Conservation (phyloP, 1,140 invertebrate species). For the Drosophila subobscura region DNA sequence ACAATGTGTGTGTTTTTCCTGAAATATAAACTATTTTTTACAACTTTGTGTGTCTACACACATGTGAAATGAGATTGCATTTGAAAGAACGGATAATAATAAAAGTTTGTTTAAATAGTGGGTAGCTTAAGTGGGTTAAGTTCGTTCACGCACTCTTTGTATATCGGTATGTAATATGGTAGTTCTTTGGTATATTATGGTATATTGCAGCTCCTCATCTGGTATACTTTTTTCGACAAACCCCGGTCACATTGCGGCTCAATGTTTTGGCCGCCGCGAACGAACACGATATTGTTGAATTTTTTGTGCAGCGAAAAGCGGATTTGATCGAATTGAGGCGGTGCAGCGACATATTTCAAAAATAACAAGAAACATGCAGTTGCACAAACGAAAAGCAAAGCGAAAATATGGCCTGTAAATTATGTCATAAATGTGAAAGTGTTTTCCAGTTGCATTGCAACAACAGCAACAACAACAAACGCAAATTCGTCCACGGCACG, state of each 20-base stretch:
- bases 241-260: too few species aligned
- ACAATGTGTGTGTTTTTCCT: slow-evolving; percentile 29
- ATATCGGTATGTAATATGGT: too few species aligned
- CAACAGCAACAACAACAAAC: slow-evolving; percentile 22
- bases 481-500: slow-evolving; percentile 48
- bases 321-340: slow-evolving; percentile 40
- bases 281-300: not conserved
- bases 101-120: too few species aligned
- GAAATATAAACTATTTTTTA: slow-evolving; percentile 39
- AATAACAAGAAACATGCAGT: slow-evolving; percentile 56
- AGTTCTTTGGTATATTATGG: too few species aligned
- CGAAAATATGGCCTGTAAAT: slow-evolving; percentile 75
- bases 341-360: slow-evolving; percentile 51
- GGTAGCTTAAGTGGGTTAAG: too few species aligned
- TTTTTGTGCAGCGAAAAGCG: slow-evolving; percentile 20
- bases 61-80: slow-evolving; percentile 37
- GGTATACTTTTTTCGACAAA: too few species aligned
- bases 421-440: slow-evolving; percentile 79
- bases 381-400: slow-evolving; percentile 68
- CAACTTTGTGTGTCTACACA: slow-evolving; percentile 18
- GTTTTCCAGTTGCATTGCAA: slow-evolving; percentile 32
- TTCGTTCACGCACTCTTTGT: too few species aligned
- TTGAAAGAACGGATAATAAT: slow-evolving; percentile 8
- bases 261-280: not conserved
- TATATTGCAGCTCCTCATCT: too few species aligned